These are phyloP conservation scores for Chrysogorgia sp. DNA, from an alignment of 92 coral and sea anemone species.

Conservation along the genomic window DNA sequence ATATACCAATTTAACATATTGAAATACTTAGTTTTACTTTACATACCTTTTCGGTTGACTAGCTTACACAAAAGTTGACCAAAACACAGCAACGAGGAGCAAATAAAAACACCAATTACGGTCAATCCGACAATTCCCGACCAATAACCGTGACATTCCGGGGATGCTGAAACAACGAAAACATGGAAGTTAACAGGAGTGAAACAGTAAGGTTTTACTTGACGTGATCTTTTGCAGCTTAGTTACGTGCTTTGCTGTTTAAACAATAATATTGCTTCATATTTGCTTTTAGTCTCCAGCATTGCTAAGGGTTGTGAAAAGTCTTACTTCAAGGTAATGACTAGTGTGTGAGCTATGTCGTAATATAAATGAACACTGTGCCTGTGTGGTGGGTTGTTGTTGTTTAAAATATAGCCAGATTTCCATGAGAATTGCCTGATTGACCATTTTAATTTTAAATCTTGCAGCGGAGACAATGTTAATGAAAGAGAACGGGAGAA, in stretches of 20 bases:
- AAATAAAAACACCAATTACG: too few relatives aligned
- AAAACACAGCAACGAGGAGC: too few relatives aligned
- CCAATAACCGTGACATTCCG: neutral
- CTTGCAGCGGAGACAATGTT: constrained; percentile 67
- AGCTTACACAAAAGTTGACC: too few relatives aligned
- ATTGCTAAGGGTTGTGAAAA: constrained; percentile 42
- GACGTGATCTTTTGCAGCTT: neutral
- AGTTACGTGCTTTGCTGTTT: neutral
- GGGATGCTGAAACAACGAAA: neutral
- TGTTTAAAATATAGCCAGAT: too few relatives aligned
- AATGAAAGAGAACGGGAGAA: constrained; percentile 85
- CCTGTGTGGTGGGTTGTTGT: too few relatives aligned
- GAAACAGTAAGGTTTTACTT: constrained; percentile 17
- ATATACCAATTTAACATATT: too few relatives aligned
- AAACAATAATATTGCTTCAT: neutral
- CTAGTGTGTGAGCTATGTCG: neutral
- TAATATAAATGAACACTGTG: too few relatives aligned
- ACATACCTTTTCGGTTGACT: too few relatives aligned
- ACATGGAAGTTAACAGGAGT: constrained; percentile 6
- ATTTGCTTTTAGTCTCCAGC: constrained; percentile 35
- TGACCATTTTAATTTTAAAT: neutral
- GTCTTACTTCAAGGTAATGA: constrained; percentile 38
- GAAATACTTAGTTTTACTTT: too few relatives aligned
- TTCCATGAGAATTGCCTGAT: too few relatives aligned
- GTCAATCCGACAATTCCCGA: neutral